phyloP scores from a whole-genome alignment of 2,113 vertebrate species.

The Phylloscopus trochiloides region DNA sequence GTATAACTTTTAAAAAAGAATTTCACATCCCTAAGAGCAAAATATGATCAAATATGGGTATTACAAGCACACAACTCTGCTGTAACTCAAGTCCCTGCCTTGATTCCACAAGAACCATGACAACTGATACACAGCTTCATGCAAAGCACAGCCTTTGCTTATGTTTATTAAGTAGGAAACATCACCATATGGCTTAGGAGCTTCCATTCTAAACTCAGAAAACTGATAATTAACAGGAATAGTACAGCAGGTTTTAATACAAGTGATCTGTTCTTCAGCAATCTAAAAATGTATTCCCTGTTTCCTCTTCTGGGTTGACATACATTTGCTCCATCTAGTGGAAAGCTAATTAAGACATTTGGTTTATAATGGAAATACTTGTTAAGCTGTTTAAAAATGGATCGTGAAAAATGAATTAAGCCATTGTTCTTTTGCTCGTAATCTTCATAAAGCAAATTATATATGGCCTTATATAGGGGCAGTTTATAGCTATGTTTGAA shows the following conservation, averaged over 20 bases:
- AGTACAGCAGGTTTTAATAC: neutral
- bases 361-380: neutral
- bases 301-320: neutral
- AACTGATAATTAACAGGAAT: neutral
- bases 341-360: neutral
- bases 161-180: neutral
- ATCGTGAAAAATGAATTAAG: neutral
- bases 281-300: neutral
- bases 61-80: neutral
- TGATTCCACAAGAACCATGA: neutral
- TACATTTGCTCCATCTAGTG: conserved; percentile 30
- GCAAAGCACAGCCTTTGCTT: neutral
- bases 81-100: neutral
- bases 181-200: neutral
- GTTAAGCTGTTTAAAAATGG: neutral
- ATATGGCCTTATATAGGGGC: neutral
- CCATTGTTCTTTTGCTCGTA: neutral
- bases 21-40: neutral
- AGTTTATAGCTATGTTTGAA: neutral
- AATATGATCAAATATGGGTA: neutral
- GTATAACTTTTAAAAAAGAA: neutral
- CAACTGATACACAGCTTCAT: neutral
- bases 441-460: neutral
- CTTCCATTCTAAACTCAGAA: neutral
- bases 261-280: neutral